Base-by-base conservation (phyloP, 2,888 invertebrate genomes). In the Hirtodrosophila alboralis region DNA sequence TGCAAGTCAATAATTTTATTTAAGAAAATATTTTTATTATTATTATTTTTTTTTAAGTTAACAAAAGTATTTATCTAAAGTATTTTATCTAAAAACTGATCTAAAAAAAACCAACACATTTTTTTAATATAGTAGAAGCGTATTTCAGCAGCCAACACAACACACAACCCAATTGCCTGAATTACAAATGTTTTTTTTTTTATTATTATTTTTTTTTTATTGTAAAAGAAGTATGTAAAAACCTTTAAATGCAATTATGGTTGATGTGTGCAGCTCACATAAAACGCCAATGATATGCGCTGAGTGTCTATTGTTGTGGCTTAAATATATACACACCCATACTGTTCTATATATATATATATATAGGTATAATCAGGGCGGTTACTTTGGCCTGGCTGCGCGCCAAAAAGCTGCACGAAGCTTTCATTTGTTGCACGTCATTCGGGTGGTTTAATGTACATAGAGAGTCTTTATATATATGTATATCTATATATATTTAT, bases 211-310 rank as follows among this genome's bases (percentile, higher is more conserved):
- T 52, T 43, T 57, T 71, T 59, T 43, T n/a, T n/a, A n/a, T n/a
- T 18, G 21, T 36, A 36, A 36, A 10, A 40, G 18, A 33, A 59
- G 45, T 66, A 56, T 68, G 54, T 64, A 61, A 66, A 75, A 67
- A 52, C 60, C 78, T 67, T 84, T 72, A 86, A 86, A 81, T 81
- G 81, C 81, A 81, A 81, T 86, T 81, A 86, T 69, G 72, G 31
- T 45, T 60, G n/a, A n/a, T 30, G 62, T 70, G 61, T 58, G 63
- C 56, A 51, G 61, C 58, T 58, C 49, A 40, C 58, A 60, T 36
- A 72, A 68, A 68, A 74, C 78, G 84, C 86, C 81, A 81, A 81
- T 81, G 81, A 81, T 86, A 81, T 75, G 77, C 61, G 41, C 37
- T 53, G 69, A 86, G 81, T 81, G 67, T 81, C 86, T 72, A 71